These are phyloP conservation scores for Riparia riparia DNA, from an alignment of 2,113 vertebrate genomes.

Conservation along the genomic window DNA sequence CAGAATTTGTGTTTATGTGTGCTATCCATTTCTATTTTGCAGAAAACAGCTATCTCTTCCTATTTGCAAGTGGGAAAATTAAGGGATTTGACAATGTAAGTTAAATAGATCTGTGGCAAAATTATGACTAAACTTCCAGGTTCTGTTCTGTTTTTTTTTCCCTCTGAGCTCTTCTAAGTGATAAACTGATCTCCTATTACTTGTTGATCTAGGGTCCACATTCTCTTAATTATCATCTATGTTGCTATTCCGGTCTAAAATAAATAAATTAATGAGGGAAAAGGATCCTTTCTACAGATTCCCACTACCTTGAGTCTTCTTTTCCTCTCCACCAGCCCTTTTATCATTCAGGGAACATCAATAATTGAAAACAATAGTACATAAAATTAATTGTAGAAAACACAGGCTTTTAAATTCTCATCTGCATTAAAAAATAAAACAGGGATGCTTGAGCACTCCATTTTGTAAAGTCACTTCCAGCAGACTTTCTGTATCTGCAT, in stretches of 20 bases:
- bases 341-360: constrained; percentile 64
- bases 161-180: background rate
- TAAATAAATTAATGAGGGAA: constrained; percentile 52
- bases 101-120: background rate
- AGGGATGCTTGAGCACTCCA: background rate
- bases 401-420: constrained; percentile 66
- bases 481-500: constrained; percentile 33
- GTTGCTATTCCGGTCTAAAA: constrained; percentile 22
- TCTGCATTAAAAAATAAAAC: constrained; percentile 71
- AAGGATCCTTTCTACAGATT: background rate
- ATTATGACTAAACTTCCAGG: background rate
- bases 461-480: constrained; percentile 51
- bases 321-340: background rate
- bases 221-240: constrained; percentile 16
- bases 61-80: background rate
- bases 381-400: constrained; percentile 74
- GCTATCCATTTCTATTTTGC: background rate
- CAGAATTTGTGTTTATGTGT: background rate
- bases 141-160: background rate
- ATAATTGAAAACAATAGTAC: constrained; percentile 73
- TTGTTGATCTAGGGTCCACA: background rate
- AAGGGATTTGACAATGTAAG: background rate
- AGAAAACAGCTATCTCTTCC: background rate
- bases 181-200: constrained; percentile 8
- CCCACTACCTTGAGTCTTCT: background rate